A percentile compares a stretch with the other conserved stretches of the same genome.
These are phyloP conservation scores for Brachynemurus nebulosus DNA, from an alignment of 2,888 invertebrate species.

Conservation along the genomic window DNA sequence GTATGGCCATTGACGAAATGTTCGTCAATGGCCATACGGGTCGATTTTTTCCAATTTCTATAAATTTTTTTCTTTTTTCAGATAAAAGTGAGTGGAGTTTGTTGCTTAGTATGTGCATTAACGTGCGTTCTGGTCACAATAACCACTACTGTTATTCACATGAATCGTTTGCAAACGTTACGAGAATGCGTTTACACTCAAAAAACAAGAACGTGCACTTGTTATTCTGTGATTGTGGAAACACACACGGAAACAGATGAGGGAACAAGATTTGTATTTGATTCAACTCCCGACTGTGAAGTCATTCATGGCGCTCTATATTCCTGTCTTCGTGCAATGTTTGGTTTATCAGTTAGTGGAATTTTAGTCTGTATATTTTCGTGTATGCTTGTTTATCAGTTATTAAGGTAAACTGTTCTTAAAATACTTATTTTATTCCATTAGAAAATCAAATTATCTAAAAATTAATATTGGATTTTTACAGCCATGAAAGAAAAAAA, in stretches of 20 bases:
- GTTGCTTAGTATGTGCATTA: constrained; percentile 73
- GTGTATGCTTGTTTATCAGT: constrained; percentile 82
- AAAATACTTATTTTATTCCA: constrained; percentile 3
- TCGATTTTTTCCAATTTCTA: background rate
- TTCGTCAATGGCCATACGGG: too few species aligned
- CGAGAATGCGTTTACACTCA: constrained; percentile 78
- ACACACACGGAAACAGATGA: constrained; percentile 46
- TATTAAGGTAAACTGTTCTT: constrained; percentile 45
- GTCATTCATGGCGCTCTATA: constrained; percentile 84
- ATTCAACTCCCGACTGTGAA: constrained; percentile 74
- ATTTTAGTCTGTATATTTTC: constrained; percentile 84
- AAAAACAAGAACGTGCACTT: constrained; percentile 63
- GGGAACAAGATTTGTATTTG: constrained; percentile 65
- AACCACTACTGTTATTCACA: constrained; percentile 82
- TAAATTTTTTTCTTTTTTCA: constrained; percentile 29
- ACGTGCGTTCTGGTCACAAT: constrained; percentile 80
- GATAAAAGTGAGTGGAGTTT: constrained; percentile 82
- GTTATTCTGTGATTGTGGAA: constrained; percentile 59
- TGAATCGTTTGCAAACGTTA: constrained; percentile 75
- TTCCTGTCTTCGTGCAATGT: constrained; percentile 75
- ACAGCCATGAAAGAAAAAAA: constrained; percentile 81
- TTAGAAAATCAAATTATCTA: background rate
- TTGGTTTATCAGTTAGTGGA: constrained; percentile 81
- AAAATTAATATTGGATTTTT: background rate
- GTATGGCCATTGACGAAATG: too few species aligned